A percentile compares a stretch with the other conserved stretches of the same genome.
Evolutionary conservation across 1,140 invertebrate genomes (phyloP).

Genomic region (Drosophila bifasciata): DNA sequence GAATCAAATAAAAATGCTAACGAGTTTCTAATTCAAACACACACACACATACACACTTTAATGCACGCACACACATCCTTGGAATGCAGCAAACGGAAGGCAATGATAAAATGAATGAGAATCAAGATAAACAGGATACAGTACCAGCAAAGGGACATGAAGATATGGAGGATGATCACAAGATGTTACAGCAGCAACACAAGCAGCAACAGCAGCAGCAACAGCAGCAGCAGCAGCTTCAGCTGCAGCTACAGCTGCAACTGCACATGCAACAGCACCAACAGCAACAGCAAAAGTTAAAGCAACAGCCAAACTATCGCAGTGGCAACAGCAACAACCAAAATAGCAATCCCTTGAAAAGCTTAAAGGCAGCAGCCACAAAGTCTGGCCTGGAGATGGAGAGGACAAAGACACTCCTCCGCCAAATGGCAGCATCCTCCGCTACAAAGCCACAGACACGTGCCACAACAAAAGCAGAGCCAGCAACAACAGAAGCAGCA

Average conservation of each 20-base stretch:
- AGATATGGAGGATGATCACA: conserved; percentile 13
- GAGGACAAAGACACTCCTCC: conserved; percentile 13
- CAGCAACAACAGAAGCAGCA: conserved; percentile 9
- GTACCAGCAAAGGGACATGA: too few relatives aligned
- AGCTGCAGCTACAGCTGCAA: conserved; percentile 40
- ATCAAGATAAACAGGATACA: neutral
- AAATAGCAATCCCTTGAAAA: neutral
- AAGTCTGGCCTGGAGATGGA: conserved; percentile 35
- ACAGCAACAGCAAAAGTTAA: conserved; percentile 27
- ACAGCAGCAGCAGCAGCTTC: conserved; percentile 34
- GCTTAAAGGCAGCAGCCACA: conserved; percentile 20
- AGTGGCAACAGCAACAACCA: neutral
- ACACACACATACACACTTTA: conserved; percentile 15
- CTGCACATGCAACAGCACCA: conserved; percentile 26
- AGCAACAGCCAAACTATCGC: conserved; percentile 7
- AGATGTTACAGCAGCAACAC: conserved; percentile 7
- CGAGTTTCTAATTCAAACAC: conserved; percentile 55
- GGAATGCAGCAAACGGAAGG: conserved; percentile 70
- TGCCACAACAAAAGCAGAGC: conserved; percentile 9
- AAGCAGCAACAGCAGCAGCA: conserved; percentile 21
- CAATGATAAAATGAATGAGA: conserved; percentile 30
- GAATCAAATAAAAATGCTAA: conserved; percentile 41
- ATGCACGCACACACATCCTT: conserved; percentile 5
- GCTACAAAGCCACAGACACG: neutral
- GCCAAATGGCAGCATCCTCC: conserved; percentile 4